Evolutionary conservation across 2,888 invertebrate genomes (phyloP), one percentile per base, ranked within the genome.

Genomic region (Drosophila lutescens): DNA sequence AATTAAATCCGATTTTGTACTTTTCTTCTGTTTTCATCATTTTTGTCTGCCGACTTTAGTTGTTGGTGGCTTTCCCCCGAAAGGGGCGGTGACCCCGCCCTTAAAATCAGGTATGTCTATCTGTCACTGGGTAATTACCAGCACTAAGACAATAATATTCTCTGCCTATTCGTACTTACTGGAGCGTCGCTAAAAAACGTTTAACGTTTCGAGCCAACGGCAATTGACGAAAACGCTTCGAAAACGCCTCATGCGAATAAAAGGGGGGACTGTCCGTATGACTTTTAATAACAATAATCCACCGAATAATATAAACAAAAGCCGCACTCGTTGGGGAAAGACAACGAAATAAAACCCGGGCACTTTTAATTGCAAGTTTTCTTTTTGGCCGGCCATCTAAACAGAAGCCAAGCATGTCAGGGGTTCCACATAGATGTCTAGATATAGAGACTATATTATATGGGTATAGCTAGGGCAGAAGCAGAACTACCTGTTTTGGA

Each of bases 141-240:
- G 57, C 47, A 56, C 50, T 56, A 59, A 50, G 73, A 54, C 51
- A 63, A 44, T 70, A 44, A 57, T 74, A 63, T 73, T 46, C 57
- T 38, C 36, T 15, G 36, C n/a, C 40, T 46, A 61, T 55, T 57
- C 17, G 44, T 47, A 73, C 60, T 79, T 73, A 74, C 81, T 82
- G 81, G 81, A 83, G 79, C 81, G 79, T 79, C 47, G 76, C 84
- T 82, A 81, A 80, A 80, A 79, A 72, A 72, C 80, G 79, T 81
- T 82, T 78, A 66, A 41, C 38, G 62, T 54, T 66, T 43, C 59
- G 75, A 63, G 78, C 36, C 62, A 79, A 77, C 78, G 67, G 72
- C 74, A 73, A 73, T 56, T 63, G 60, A 56, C 66, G 50, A 54
- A 26, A 41, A 47, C 34, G 41, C 32, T 53, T 62, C 51, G 17